These are phyloP conservation scores for Neogobius melanostomus DNA, from an alignment of 2,113 vertebrate species.

Conservation along the genomic window DNA sequence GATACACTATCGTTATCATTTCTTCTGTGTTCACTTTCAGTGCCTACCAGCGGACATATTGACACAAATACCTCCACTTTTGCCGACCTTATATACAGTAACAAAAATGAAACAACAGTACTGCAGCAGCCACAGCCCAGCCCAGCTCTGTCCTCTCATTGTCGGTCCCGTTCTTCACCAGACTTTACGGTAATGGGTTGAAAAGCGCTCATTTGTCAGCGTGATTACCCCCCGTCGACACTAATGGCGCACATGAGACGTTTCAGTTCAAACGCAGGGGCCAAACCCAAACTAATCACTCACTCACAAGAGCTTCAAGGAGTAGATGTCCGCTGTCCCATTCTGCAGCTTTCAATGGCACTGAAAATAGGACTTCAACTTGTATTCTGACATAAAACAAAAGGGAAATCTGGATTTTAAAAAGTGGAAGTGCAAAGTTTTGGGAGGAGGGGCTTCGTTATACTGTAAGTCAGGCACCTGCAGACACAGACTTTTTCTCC, in stretches of 20 bases:
- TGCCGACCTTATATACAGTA: too few species aligned
- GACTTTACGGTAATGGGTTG: slow-evolving; percentile 21
- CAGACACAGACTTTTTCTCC: slow-evolving; percentile 57
- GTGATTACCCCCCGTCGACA: slow-evolving; percentile 12
- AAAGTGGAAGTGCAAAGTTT: too few species aligned
- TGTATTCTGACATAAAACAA: background rate
- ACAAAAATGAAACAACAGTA: too few species aligned
- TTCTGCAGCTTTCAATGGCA: background rate
- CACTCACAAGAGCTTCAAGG: background rate
- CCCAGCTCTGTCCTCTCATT: slow-evolving; percentile 43
- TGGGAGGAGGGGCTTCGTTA: too few species aligned
- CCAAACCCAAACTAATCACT: slow-evolving; percentile 11
- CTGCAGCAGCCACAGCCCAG: background rate
- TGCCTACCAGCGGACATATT: too few species aligned
- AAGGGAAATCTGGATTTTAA: too few species aligned
- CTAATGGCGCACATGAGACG: slow-evolving; percentile 5
- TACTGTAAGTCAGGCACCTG: slow-evolving; percentile 59
- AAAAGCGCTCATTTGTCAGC: slow-evolving; percentile 24
- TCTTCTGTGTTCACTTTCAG: too few species aligned
- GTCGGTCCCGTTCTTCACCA: slow-evolving; percentile 24
- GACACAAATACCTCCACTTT: too few species aligned
- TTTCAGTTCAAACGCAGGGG: background rate
- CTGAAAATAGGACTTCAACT: background rate
- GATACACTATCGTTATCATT: too few species aligned
- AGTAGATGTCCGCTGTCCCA: background rate